These are phyloP conservation scores for Gerris buenoi DNA, from an alignment of 1,140 invertebrate genomes.

Conservation along the genomic window DNA sequence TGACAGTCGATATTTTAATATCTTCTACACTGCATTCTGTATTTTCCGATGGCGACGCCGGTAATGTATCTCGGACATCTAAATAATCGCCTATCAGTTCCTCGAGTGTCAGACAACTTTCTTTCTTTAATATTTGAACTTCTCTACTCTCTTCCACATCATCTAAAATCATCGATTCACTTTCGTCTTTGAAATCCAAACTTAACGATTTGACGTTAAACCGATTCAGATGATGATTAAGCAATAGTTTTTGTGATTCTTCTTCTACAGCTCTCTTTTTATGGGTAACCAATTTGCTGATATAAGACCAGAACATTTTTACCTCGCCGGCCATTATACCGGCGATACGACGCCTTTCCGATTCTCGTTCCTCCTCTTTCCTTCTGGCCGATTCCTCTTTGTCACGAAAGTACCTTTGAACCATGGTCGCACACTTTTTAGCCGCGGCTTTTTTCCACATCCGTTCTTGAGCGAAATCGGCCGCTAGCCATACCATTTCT, in stretches of 20 bases:
- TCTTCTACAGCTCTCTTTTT: conserved; percentile 44
- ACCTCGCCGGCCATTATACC: conserved; percentile 83
- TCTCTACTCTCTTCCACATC: too few relatives aligned
- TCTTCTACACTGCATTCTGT: too few relatives aligned
- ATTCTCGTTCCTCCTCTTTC: conserved; percentile 81
- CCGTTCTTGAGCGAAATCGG: conserved; percentile 91
- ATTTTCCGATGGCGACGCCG: not conserved
- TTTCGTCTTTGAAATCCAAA: too few relatives aligned
- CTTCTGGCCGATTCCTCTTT: conserved; percentile 73
- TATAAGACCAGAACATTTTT: conserved; percentile 88
- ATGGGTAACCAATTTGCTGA: conserved; percentile 26
- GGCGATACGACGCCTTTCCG: conserved; percentile 72
- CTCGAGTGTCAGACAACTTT: not conserved
- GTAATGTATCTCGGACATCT: not conserved
- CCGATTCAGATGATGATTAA: conserved; percentile 89
- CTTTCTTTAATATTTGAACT: not conserved
- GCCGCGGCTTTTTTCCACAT: conserved; percentile 95
- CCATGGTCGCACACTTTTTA: conserved; percentile 81
- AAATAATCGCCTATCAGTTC: not conserved
- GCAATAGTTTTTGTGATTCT: conserved; percentile 76
- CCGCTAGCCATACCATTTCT: conserved; percentile 96
- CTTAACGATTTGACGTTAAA: too few relatives aligned
- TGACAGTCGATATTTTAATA: too few relatives aligned
- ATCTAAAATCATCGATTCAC: too few relatives aligned
- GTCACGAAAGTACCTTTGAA: conserved; percentile 91